These are phyloP conservation scores for Philaenus spumarius DNA, from an alignment of 1,140 invertebrate species.

Conservation along the genomic window DNA sequence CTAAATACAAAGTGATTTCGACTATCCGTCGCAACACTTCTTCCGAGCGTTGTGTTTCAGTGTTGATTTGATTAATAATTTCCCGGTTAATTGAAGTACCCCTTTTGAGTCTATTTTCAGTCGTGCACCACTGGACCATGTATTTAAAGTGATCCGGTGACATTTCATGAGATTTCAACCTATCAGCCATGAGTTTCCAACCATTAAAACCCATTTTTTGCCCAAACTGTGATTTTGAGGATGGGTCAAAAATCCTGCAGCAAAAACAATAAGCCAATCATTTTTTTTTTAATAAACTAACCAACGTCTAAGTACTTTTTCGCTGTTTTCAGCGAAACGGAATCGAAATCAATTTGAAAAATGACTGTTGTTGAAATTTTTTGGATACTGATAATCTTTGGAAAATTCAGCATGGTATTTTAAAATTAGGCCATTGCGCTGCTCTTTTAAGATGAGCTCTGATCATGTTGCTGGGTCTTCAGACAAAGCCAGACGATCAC, in stretches of 20 bases:
- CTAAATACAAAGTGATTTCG: too few species aligned
- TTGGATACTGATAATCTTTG: constrained; percentile 18
- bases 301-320: constrained; percentile 13
- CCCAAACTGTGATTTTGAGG: constrained; percentile 16
- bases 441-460: too few species aligned
- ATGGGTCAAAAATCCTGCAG: constrained; percentile 2
- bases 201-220: constrained; percentile 6
- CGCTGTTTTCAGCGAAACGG: constrained; percentile 13
- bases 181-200: constrained; percentile 14
- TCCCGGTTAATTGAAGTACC: constrained; percentile 11
- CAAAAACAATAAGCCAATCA: too few species aligned
- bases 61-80: constrained; percentile 8
- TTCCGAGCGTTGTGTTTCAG: constrained; percentile 12
- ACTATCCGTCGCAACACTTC: constrained; percentile 22
- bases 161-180: constrained; percentile 12
- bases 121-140: constrained; percentile 6
- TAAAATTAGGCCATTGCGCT: constrained; percentile 11
- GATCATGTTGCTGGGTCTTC: constrained; percentile 3
- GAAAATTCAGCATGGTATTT: constrained; percentile 34
- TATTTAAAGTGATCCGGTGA: constrained; percentile 15
- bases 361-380: not conserved
- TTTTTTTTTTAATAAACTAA: constrained; percentile 14
- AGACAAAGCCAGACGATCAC: constrained; percentile 1
- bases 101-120: constrained; percentile 5
- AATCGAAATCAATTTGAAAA: constrained; percentile 1